Evolutionary conservation across 2,797 vertebrate species (phyloP), one percentile per base, ranked within the genome.

Genomic region (Phrynocephalus forsythii): DNA sequence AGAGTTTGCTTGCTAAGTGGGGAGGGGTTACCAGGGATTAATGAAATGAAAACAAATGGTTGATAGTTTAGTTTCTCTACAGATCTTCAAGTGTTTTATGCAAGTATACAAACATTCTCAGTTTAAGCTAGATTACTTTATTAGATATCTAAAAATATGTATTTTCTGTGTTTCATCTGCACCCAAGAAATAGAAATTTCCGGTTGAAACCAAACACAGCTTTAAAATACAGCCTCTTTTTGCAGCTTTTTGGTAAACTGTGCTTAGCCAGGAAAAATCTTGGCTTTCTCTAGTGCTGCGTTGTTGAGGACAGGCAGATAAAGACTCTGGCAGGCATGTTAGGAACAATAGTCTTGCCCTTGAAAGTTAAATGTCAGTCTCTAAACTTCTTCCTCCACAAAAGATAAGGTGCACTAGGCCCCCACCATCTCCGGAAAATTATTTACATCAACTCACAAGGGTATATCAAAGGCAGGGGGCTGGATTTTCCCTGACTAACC

Each of bases 401-500:
- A 79, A 44, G 48, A 20, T 92, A 79, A 91, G 28, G 63, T 50
- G n/a, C 67, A 76, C 85, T 50, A 3, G 38, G 79, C 89, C 50
- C 67, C 24, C 86, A 38, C 67, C 86, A 88, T 77, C 87, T 50
- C 87, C 1, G 84, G 38, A 66, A 56, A 69, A 1, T 69, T 81
- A 9, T 68, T 83, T 72, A 15, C 6, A 0, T 67, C 0, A 50
- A 71, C 1, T 24, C 79, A 15, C 78, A 5, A 38, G 28, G 6
- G 50, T 84, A 60, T 84, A 68, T 30, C 83, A 87, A 68, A 1
- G 52, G 11, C 79, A 16, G 0, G 5, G 71, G 94, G 91, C 84
- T 85, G 83, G 84, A 80, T 91, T 86, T 93, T 90, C 81, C 90
- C 90, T 94, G 89, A 89, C 81, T 94, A 71, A 84, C 88, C 71